Evolutionary conservation across 2,888 invertebrate genomes (phyloP), one percentile per base, ranked within the genome.

Genomic region (Drosophila kanekoi): DNA sequence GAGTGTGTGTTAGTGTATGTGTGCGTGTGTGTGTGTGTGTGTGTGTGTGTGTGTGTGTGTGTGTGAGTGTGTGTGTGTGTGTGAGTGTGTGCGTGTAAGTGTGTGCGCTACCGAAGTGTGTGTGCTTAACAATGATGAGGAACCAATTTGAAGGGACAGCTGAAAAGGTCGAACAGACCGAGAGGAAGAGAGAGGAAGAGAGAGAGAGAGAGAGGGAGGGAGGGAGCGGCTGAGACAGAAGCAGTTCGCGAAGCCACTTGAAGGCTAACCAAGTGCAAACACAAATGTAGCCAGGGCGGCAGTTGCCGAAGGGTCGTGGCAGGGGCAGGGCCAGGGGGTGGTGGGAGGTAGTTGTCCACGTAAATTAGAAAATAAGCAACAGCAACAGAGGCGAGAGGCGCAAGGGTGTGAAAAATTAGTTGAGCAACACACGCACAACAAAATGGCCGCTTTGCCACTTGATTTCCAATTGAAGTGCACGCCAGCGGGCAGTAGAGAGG

Each of bases 381-480:
- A 51, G 38, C 35, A 33, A 48, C 4, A 35, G 13, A 48, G 11
- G 37, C 35, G 49, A 18, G 13, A 4, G 41, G 18, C 11, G 10
- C 18, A 16, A 9, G 18, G 51, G 33, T 60, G 63, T 66, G 45
- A 68, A 43, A 84, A 87, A 83, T 83, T 49, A 37, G 49, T 49
- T 49, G 37, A 49, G 49, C 49, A 37, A 37, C 49, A 23, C 47
- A 33, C 10, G 20, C 49, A 49, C 28, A 40, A 14, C 57, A 75
- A 75, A 71, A 79, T 68, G 68, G 68, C 44, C 53, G 73, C 68
- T 45, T 5, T 61, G 58, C 48, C 74, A 68, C 80, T 85, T 72
- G 74, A 84, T 77, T 67, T 84, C 59, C 79, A 77, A 77, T 87
- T 84, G 83, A 81, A 83, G 85, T 81, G 83, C 4, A 20, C n/a